These are phyloP conservation scores for Sturnus vulgaris DNA, from an alignment of 2,113 vertebrate species.

Conservation along the genomic window DNA sequence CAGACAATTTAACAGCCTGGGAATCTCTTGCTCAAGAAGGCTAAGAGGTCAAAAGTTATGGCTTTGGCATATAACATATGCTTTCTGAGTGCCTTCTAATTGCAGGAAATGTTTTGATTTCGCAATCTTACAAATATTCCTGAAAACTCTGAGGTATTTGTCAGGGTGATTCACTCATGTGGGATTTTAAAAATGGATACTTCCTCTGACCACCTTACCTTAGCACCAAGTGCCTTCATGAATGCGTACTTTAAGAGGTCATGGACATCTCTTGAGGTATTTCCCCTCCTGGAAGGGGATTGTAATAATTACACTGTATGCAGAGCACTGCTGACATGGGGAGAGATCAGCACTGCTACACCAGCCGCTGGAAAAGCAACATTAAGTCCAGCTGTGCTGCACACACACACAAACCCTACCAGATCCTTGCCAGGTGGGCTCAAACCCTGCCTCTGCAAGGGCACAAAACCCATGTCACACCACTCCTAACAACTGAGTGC, in stretches of 20 bases:
- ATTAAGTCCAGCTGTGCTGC: neutral
- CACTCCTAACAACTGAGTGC: neutral
- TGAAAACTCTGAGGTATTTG: neutral
- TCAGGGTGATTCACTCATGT: neutral
- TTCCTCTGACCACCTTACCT: neutral
- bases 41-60: neutral
- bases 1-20: constrained; percentile 50
- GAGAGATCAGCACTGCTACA: fast-evolving
- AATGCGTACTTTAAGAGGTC: neutral
- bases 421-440: neutral
- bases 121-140: neutral
- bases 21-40: constrained; percentile 27
- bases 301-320: neutral
- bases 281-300: neutral
- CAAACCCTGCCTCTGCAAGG: neutral
- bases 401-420: neutral
- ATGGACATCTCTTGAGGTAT: neutral
- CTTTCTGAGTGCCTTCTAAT: neutral
- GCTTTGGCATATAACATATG: neutral
- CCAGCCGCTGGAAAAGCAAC: neutral
- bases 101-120: neutral
- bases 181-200: neutral
- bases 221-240: neutral
- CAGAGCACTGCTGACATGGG: fast-evolving
- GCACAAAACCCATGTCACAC: fast-evolving